Conservation (phyloP, 2,113 vertebrate species). For the Choloepus hoffmanni region DNA sequence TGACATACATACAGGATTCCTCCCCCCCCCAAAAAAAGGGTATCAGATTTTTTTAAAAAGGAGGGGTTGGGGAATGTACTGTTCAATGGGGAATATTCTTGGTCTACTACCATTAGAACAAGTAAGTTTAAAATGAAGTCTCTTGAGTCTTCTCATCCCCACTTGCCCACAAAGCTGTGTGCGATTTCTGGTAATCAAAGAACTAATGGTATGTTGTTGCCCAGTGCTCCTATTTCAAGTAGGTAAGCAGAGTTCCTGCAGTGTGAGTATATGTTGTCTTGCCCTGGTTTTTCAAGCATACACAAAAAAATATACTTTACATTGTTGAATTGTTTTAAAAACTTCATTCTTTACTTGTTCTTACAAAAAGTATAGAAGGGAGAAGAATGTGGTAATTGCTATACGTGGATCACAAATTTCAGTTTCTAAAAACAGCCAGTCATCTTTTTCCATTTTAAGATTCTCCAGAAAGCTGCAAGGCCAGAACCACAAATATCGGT, state of each 20-base stretch:
- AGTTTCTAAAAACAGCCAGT: constrained; percentile 90
- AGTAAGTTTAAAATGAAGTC: constrained; percentile 95
- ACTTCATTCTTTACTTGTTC: constrained; percentile 94
- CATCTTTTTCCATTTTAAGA: constrained; percentile 89
- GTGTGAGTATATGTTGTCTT: constrained; percentile 88
- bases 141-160: constrained; percentile 86
- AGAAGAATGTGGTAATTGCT: constrained; percentile 93
- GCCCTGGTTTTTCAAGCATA: constrained; percentile 88
- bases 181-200: constrained; percentile 92
- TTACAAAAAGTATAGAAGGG: constrained; percentile 91
- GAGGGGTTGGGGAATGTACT: constrained; percentile 85
- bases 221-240: constrained; percentile 87
- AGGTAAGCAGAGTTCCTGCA: constrained; percentile 88
- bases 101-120: constrained; percentile 88
- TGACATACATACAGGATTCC: constrained; percentile 91
- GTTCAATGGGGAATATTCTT: constrained; percentile 89
- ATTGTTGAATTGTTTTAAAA: constrained; percentile 91
- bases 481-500: constrained; percentile 96
- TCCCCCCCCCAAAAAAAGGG: no score
- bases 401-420: constrained; percentile 94
- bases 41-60: constrained; percentile 81
- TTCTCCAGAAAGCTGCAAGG: constrained; percentile 96
- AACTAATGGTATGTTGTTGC: constrained; percentile 94
- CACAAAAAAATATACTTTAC: constrained; percentile 88
- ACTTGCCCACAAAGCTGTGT: constrained; percentile 81